Base-by-base conservation (phyloP, 2,888 invertebrate species). In the Entomobrya proxima region DNA sequence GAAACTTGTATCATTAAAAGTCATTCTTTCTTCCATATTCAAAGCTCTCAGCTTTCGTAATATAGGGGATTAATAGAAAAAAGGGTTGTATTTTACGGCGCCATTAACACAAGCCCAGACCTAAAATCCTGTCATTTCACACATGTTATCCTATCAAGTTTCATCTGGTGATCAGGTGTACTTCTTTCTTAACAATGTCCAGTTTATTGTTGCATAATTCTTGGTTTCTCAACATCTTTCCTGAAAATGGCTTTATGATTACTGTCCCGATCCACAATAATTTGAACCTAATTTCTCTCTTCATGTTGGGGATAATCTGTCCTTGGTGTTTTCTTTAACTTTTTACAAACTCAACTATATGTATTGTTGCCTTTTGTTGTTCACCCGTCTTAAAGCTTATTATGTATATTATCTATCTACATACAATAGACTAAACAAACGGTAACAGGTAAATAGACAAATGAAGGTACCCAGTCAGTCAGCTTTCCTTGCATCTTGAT, bases 211-310 rank as follows among this genome's bases (percentile, higher is more conserved):
- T 78, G 67, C 24, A 69, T 27, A 50, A 37, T 69, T 30, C 55
- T 52, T 35, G 37, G 35, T 50, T 24, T 47, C 67, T 64, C 55
- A 47, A 61, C 67, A 44, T 61, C 50, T 50, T 58, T 64, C 75
- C 67, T 67, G n/a, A n/a, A 85, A 87, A 87, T 85, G 67, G 47
- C 47, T 83, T 87, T 85, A 81, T 87, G 87, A 87, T 87, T 85
- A 72, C 58, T 78, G 82, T 78, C 85, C 64, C 75, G 44, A 44
- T 77, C 77, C 82, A 74, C 87, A 87, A 87, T 85, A 87, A 87
- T 87, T 87, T 87, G 67, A 80, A 76, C 87, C 87, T 87, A 87
- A 87, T 87, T 87, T 84, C 69, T 80, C 15, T 44, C 44, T 44
- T 44, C 44, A 44, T 13, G 13, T 44, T 44, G 44, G n/a, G n/a